Percentiles rank a stretch among this genome's conserved stretches.
Conservation (phyloP, 92 coral and sea anemone genomes). For the Actinernus sp. region DNA sequence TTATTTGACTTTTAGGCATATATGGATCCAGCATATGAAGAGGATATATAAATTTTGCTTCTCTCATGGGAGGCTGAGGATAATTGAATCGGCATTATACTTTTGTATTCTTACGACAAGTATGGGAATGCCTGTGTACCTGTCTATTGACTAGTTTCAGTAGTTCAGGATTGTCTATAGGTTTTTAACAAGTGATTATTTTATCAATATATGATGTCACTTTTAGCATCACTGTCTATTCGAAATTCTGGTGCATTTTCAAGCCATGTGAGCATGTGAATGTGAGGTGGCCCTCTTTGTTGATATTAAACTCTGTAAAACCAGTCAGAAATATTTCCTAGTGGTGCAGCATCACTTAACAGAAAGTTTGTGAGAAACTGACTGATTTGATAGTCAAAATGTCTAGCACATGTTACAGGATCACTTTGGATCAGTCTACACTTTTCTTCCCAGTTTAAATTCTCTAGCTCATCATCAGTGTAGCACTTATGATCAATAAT, state of each 20-base stretch:
- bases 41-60: conserved; percentile 56
- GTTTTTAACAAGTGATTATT: conserved; percentile 53
- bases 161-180: conserved; percentile 38
- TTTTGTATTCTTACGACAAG: conserved; percentile 49
- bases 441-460: conserved; percentile 66
- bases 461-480: conserved; percentile 56
- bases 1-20: conserved; percentile 32
- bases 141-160: conserved; percentile 56
- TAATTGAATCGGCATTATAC: conserved; percentile 56
- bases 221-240: conserved; percentile 37
- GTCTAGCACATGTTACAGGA: conserved; percentile 50
- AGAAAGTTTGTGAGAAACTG: conserved; percentile 47
- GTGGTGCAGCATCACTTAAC: conserved; percentile 34
- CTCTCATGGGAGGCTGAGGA: conserved; percentile 53
- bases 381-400: conserved; percentile 56
- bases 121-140: conserved; percentile 50
- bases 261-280: conserved; percentile 54
- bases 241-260: conserved; percentile 46
- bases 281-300: conserved; percentile 45
- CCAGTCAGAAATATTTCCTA: conserved; percentile 49
- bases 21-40: conserved; percentile 33
- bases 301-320: conserved; percentile 53
- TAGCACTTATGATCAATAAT: conserved; percentile 67
- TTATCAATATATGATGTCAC: conserved; percentile 61
- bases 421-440: conserved; percentile 60